Conservation (phyloP, 2,797 vertebrate species). For the Eospalax fontanierii region DNA sequence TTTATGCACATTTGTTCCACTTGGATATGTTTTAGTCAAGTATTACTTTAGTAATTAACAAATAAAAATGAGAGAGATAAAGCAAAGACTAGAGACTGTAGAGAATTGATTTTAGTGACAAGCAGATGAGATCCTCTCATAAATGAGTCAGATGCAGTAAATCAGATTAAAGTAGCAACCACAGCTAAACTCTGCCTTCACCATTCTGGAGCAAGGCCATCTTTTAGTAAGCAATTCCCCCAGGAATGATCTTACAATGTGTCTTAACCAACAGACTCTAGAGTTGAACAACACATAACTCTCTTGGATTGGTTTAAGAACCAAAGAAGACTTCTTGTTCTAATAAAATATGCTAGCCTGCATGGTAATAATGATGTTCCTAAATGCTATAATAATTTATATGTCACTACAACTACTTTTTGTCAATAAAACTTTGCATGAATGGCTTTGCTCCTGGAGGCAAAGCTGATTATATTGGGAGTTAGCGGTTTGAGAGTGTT, state of each 20-base stretch:
- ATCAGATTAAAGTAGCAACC: conserved; percentile 67
- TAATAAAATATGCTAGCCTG: conserved; percentile 48
- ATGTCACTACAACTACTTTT: not conserved
- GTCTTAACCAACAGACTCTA: conserved; percentile 35
- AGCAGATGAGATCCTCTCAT: conserved; percentile 46
- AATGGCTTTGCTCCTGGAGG: conserved; percentile 29
- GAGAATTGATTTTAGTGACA: conserved; percentile 74
- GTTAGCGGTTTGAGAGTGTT: not conserved
- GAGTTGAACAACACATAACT: conserved; percentile 51
- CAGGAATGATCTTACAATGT: conserved; percentile 39
- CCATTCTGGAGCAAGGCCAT: conserved; percentile 55
- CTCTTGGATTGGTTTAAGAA: not conserved
- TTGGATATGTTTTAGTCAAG: conserved; percentile 45
- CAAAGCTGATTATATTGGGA: conserved; percentile 42
- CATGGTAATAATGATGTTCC: not conserved
- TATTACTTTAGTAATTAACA: conserved; percentile 59
- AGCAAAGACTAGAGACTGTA: conserved; percentile 45
- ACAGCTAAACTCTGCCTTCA: conserved; percentile 40
- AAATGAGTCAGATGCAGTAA: conserved; percentile 69
- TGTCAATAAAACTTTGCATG: conserved; percentile 48
- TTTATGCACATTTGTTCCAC: conserved; percentile 25
- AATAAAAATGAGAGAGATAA: not conserved
- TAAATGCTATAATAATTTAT: conserved; percentile 58
- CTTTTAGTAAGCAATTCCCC: conserved; percentile 22
- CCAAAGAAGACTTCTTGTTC: conserved; percentile 19